These are phyloP conservation scores for Norana najaformis DNA, from an alignment of 2,888 invertebrate genomes.

Conservation along the genomic window DNA sequence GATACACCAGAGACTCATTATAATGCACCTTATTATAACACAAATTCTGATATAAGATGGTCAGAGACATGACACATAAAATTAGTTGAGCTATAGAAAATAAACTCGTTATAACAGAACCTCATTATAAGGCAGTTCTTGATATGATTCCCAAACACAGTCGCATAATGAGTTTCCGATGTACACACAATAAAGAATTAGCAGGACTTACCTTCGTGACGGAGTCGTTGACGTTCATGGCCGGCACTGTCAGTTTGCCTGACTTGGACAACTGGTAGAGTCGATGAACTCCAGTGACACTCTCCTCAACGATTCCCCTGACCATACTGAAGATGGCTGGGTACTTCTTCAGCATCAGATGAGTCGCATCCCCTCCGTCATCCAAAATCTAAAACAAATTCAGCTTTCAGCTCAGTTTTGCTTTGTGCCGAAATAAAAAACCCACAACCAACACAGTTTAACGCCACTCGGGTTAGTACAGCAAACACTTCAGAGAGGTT, in stretches of 20 bases:
- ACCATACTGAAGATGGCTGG: slow-evolving; percentile 64
- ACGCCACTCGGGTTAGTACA: background rate
- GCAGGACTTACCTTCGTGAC: slow-evolving; percentile 82
- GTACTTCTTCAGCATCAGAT: slow-evolving; percentile 88
- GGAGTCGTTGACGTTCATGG: slow-evolving; percentile 98
- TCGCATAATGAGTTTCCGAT: no score
- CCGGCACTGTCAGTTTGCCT: slow-evolving; percentile 84
- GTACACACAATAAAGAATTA: no score
- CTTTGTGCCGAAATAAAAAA: background rate
- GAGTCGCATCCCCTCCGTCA: slow-evolving; percentile 97
- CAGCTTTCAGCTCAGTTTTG: background rate
- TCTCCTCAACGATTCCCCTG: slow-evolving; percentile 91
- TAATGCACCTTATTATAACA: no score
- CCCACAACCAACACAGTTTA: background rate
- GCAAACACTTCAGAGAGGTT: background rate
- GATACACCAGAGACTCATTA: no score
- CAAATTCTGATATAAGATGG: no score
- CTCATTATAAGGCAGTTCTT: no score
- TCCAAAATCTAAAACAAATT: slow-evolving; percentile 77
- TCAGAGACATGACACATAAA: no score
- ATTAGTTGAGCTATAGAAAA: no score
- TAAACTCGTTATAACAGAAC: no score
- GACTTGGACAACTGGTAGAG: slow-evolving; percentile 91
- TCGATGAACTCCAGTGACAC: slow-evolving; percentile 98
- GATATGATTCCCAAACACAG: no score